phyloP scores from a whole-genome alignment of 2,113 vertebrate species.

The Rousettus leschenaultii region DNA sequence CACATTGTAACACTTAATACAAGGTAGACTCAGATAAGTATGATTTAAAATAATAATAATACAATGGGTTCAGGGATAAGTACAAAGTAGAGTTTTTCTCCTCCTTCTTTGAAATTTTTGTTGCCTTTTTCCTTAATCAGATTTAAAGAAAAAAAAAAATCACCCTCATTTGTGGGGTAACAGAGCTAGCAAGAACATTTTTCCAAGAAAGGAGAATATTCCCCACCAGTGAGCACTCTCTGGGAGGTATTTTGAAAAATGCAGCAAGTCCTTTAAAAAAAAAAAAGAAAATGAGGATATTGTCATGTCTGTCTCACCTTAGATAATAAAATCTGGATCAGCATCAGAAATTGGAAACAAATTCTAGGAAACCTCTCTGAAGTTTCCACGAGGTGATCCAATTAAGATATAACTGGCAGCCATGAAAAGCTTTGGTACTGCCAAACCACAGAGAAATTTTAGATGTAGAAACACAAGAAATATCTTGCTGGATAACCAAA shows the following conservation, averaged over 20 bases:
- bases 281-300: slow-evolving; percentile 11
- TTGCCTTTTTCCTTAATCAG: background rate
- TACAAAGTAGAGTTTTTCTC: background rate
- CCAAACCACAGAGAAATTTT: slow-evolving; percentile 68
- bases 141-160: background rate
- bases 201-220: background rate
- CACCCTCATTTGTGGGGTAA: background rate
- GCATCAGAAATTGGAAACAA: slow-evolving; percentile 52
- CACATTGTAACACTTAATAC: background rate
- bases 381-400: slow-evolving; percentile 65
- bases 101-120: background rate
- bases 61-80: background rate
- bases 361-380: slow-evolving; percentile 42
- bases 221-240: background rate
- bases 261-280: background rate
- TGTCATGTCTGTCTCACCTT: slow-evolving; percentile 3
- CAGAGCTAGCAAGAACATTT: background rate
- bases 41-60: background rate
- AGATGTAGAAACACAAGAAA: slow-evolving; percentile 53
- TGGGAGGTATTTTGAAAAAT: slow-evolving; percentile 3
- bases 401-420: slow-evolving; percentile 53
- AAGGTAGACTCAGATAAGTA: background rate
- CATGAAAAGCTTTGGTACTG: slow-evolving; percentile 46
- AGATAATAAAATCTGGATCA: slow-evolving; percentile 9
- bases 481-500: slow-evolving; percentile 60